Conservation (phyloP, 2,888 invertebrate species). For the Andrena praecox region DNA sequence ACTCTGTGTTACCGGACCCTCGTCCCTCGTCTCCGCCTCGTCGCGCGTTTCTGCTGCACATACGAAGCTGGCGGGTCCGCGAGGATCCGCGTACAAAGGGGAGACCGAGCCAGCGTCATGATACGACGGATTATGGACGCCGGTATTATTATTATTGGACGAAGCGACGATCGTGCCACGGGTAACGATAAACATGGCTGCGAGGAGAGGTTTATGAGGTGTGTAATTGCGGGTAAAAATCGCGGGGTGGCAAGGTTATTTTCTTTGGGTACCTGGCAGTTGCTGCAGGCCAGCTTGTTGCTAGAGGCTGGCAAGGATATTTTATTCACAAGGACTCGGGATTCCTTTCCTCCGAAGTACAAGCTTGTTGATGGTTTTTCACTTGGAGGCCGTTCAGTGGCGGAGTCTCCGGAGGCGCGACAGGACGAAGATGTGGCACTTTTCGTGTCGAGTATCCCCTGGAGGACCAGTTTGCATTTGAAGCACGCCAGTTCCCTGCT, state of each 20-base stretch:
- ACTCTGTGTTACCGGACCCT: constrained; percentile 18
- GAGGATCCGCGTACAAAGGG: constrained; percentile 47
- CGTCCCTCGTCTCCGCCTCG: background rate
- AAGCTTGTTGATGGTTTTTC: background rate
- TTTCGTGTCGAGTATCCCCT: no score
- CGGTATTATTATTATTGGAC: constrained; percentile 48
- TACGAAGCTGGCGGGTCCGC: constrained; percentile 15
- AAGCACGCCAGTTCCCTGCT: no score
- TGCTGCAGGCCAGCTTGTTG: background rate
- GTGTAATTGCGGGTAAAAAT: constrained; percentile 49
- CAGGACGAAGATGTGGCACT: no score
- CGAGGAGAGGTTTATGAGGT: constrained; percentile 38
- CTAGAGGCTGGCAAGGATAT: background rate
- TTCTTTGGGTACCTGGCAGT: background rate
- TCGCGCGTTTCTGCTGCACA: constrained; percentile 17
- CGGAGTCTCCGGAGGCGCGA: no score
- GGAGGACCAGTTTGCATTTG: no score
- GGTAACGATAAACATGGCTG: constrained; percentile 49
- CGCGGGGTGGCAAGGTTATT: background rate
- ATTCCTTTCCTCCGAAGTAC: background rate
- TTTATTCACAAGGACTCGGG: background rate
- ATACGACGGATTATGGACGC: constrained; percentile 56
- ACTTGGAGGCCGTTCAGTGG: background rate
- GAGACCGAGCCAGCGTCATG: constrained; percentile 51
- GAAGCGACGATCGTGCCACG: constrained; percentile 34